Conservation (phyloP, 2,797 vertebrate genomes). For the Acanthurus leucopareius region DNA sequence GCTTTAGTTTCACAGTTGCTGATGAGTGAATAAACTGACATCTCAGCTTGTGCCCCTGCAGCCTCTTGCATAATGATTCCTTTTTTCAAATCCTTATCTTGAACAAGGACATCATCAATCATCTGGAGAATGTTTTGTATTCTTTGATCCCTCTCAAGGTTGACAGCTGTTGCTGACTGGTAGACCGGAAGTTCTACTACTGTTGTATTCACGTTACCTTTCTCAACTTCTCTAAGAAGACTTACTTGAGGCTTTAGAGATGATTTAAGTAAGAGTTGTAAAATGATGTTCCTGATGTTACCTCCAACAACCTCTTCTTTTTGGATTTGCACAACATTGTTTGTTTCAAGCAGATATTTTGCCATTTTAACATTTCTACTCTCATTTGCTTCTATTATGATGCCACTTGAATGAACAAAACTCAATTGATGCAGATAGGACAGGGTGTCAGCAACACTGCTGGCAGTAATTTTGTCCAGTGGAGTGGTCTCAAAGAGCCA, state of each 20-base stretch:
- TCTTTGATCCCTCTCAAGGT: conserved; percentile 78
- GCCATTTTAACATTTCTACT: conserved; percentile 89
- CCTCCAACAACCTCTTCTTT: conserved; percentile 92
- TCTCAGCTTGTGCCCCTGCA: conserved; percentile 85
- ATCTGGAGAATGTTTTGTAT: conserved; percentile 83
- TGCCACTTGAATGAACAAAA: conserved; percentile 89
- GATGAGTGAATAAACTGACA: conserved; percentile 90
- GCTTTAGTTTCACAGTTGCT: conserved; percentile 71
- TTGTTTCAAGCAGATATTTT: conserved; percentile 87
- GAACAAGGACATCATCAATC: conserved; percentile 84
- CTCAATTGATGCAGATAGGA: conserved; percentile 81
- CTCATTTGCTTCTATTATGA: conserved; percentile 91
- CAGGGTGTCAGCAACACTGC: conserved; percentile 85
- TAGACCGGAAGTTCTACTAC: conserved; percentile 85
- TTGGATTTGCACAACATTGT: conserved; percentile 80
- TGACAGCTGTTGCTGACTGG: conserved; percentile 60
- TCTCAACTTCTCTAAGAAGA: conserved; percentile 88
- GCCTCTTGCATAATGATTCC: conserved; percentile 94
- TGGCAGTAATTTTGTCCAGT: conserved; percentile 86
- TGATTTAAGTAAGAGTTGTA: conserved; percentile 89
- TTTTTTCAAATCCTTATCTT: conserved; percentile 86
- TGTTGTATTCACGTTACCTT: conserved; percentile 85
- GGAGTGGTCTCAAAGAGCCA: conserved; percentile 95
- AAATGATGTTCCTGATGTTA: conserved; percentile 91
- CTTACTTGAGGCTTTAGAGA: conserved; percentile 86